A percentile compares a stretch with the other conserved stretches of the same genome.
These are phyloP conservation scores for Coenobita brevimanus DNA, from an alignment of 1,140 invertebrate species.

Conservation along the genomic window DNA sequence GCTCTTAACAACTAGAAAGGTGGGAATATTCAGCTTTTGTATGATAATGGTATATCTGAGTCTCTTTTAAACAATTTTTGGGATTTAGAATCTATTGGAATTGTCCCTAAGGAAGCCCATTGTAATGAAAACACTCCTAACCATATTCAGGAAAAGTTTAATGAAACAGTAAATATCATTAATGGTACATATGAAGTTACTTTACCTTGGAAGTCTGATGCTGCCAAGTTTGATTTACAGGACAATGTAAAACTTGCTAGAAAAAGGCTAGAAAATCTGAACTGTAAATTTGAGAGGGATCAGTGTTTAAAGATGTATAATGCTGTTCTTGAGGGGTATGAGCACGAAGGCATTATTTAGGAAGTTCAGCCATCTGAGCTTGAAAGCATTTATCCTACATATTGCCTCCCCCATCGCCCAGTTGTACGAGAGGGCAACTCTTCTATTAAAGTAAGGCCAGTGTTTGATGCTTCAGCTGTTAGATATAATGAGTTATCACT, in stretches of 20 bases:
- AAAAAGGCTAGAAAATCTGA: neutral
- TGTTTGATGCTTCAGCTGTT: neutral
- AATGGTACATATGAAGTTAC: conserved; percentile 8
- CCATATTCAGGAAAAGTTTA: neutral
- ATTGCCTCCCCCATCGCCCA: neutral
- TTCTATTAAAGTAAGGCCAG: neutral
- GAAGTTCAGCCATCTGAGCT: conserved; percentile 11
- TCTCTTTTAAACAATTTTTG: neutral
- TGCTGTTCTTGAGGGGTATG: conserved; percentile 9
- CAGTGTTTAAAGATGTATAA: neutral
- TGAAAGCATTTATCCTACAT: neutral
- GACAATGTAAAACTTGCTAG: conserved; percentile 25
- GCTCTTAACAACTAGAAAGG: neutral
- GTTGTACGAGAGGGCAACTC: neutral
- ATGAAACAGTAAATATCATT: conserved; percentile 2
- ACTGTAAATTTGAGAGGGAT: neutral
- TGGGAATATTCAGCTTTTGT: neutral
- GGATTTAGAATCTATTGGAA: neutral
- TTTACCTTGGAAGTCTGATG: conserved; percentile 40
- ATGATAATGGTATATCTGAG: neutral
- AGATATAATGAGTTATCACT: conserved; percentile 13
- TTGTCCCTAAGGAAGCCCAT: neutral
- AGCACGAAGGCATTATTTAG: conserved; percentile 1
- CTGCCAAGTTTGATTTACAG: neutral
- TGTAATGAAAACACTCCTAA: neutral